Conservation (phyloP, 2,797 vertebrate genomes). For the Steatocranus sp. region DNA sequence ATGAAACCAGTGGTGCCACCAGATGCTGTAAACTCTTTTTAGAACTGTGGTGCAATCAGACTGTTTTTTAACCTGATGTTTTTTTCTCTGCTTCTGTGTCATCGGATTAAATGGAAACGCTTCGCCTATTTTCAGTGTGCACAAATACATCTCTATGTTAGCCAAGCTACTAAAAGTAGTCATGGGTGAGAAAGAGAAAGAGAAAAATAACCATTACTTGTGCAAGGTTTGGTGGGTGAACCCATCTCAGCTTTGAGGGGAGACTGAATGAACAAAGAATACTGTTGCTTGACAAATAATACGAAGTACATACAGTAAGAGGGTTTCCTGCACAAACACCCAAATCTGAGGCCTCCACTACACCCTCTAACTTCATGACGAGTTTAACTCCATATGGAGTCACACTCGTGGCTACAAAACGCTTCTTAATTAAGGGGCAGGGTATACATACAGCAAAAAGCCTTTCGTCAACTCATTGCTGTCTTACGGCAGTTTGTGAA, state of each 20-base stretch:
- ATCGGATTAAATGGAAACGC: neutral
- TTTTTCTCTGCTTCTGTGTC: neutral
- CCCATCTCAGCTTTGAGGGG: neutral
- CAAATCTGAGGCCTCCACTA: neutral
- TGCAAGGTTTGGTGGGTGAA: neutral
- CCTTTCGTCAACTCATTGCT: neutral
- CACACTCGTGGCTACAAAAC: neutral
- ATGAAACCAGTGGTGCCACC: neutral
- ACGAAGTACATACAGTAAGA: neutral
- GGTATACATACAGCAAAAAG: neutral
- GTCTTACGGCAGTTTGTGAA: neutral
- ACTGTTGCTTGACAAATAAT: neutral
- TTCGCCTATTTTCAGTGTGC: neutral
- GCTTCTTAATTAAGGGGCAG: neutral
- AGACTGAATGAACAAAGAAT: neutral
- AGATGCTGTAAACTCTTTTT: neutral
- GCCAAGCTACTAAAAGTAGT: neutral
- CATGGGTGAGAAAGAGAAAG: neutral
- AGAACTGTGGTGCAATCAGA: neutral
- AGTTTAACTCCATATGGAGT: neutral
- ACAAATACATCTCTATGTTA: neutral
- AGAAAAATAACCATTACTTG: neutral
- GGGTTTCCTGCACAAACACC: neutral
- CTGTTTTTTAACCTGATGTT: neutral
- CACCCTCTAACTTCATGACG: neutral